Evolutionary conservation across 37 sponge, comb jelly and placozoan species (phyloP).

Genomic region (Cliona cf. orientalis): DNA sequence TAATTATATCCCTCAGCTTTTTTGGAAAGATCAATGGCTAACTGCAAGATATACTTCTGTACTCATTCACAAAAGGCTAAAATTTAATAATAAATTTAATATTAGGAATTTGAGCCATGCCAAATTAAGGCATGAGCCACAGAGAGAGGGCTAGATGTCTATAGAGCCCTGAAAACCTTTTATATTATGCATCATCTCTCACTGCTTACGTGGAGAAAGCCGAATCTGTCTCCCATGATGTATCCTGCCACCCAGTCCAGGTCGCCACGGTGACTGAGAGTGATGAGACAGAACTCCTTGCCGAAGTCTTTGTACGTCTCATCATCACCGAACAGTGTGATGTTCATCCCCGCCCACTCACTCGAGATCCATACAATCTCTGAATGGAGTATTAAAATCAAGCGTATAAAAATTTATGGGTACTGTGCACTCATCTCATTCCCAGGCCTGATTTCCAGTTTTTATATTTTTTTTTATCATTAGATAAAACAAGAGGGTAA

Average conservation of each 20-base stretch:
- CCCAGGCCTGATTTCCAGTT: neutral
- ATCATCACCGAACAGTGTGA: slow-evolving; percentile 44
- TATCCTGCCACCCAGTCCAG: slow-evolving; percentile 93
- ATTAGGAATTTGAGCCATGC: neutral
- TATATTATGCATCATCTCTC: no score
- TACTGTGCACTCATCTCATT: no score
- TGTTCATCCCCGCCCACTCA: slow-evolving; percentile 61
- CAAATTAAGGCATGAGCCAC: neutral
- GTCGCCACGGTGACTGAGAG: slow-evolving; percentile 93
- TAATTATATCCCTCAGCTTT: no score
- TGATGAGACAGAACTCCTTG: slow-evolving; percentile 66
- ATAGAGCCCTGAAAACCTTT: neutral
- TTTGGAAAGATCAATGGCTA: neutral
- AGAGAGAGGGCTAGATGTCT: neutral
- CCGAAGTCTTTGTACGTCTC: slow-evolving; percentile 28
- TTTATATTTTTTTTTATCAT: neutral
- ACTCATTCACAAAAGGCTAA: neutral
- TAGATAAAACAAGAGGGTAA: neutral
- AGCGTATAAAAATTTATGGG: no score
- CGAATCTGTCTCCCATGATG: slow-evolving; percentile 5
- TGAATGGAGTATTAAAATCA: neutral
- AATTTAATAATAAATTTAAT: slow-evolving; percentile 7
- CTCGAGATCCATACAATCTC: slow-evolving; percentile 56
- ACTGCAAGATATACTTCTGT: neutral
- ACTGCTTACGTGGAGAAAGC: slow-evolving; percentile 39